Conservation (phyloP, 2,888 invertebrate genomes). For the Eristalinus aeneus region DNA sequence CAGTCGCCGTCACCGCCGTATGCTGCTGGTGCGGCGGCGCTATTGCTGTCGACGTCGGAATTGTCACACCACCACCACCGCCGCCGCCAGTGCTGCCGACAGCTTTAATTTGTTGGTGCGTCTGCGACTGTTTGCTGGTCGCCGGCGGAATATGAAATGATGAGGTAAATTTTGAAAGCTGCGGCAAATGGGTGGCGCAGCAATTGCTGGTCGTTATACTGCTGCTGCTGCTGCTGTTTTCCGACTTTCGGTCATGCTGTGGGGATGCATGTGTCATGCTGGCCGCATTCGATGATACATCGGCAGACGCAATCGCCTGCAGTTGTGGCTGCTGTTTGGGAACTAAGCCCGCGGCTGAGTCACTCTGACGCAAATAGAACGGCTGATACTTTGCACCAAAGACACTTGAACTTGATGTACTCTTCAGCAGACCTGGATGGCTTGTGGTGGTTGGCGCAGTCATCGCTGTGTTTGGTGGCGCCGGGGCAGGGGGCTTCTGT, state of each 20-base stretch:
- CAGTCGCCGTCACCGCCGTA: constrained; percentile 13
- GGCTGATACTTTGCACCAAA: constrained; percentile 74
- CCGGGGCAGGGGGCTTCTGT: constrained; percentile 60
- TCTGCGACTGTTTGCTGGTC: constrained; percentile 46
- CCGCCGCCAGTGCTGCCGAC: background rate
- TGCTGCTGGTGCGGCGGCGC: constrained; percentile 32
- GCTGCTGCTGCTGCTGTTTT: constrained; percentile 79
- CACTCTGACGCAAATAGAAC: constrained; percentile 72
- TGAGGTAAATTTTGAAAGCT: constrained; percentile 78
- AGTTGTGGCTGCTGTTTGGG: constrained; percentile 74
- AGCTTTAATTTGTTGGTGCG: constrained; percentile 52
- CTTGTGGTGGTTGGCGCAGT: constrained; percentile 58
- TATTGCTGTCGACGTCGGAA: constrained; percentile 15
- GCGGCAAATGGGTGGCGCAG: constrained; percentile 78
- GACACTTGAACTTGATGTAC: constrained; percentile 80
- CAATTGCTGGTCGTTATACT: constrained; percentile 79
- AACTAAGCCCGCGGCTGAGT: constrained; percentile 48
- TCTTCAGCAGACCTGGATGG: constrained; percentile 76
- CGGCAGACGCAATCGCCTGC: constrained; percentile 43
- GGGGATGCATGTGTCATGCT: constrained; percentile 74
- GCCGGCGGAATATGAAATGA: constrained; percentile 78
- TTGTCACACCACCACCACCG: constrained; percentile 1
- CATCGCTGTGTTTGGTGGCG: constrained; percentile 40
- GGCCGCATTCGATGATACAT: constrained; percentile 17
- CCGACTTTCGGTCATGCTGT: constrained; percentile 78